Evolutionary conservation across 1,140 invertebrate species (phyloP).

Genomic region (Zaprionus davidi): DNA sequence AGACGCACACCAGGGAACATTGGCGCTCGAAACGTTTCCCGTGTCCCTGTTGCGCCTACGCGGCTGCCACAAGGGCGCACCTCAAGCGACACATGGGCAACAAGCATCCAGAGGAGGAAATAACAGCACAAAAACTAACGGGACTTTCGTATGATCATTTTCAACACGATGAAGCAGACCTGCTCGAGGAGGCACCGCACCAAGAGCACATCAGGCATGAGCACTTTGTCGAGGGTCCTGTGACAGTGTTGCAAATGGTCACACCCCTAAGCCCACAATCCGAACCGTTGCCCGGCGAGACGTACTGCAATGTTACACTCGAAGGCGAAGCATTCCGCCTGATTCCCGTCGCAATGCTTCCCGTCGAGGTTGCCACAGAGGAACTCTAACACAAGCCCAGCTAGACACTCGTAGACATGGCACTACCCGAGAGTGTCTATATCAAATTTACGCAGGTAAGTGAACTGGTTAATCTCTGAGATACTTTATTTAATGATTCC

Average conservation of each 20-base stretch:
- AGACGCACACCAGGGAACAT: constrained; percentile 34
- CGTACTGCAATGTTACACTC: constrained; percentile 15
- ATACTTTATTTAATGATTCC: background rate
- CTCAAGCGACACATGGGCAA: constrained; percentile 36
- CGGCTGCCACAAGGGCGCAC: constrained; percentile 28
- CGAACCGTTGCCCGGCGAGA: constrained; percentile 6
- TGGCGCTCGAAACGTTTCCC: constrained; percentile 45
- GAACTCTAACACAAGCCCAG: constrained; percentile 17
- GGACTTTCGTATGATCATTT: constrained; percentile 28
- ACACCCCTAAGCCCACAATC: constrained; percentile 22
- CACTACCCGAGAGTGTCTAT: background rate
- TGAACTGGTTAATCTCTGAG: background rate
- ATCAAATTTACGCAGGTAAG: constrained; percentile 9
- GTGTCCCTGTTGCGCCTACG: constrained; percentile 38
- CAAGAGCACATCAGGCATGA: background rate
- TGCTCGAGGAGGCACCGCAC: background rate
- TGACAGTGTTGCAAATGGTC: constrained; percentile 39
- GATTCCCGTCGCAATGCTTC: constrained; percentile 35
- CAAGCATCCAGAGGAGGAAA: constrained; percentile 28
- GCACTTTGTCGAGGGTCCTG: constrained; percentile 24
- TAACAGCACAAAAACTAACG: constrained; percentile 12
- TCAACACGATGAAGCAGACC: background rate
- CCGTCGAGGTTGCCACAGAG: background rate
- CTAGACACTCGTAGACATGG: background rate
- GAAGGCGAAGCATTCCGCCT: constrained; percentile 44